Conservation (phyloP, 2,888 invertebrate genomes). For the Tachina fera region DNA sequence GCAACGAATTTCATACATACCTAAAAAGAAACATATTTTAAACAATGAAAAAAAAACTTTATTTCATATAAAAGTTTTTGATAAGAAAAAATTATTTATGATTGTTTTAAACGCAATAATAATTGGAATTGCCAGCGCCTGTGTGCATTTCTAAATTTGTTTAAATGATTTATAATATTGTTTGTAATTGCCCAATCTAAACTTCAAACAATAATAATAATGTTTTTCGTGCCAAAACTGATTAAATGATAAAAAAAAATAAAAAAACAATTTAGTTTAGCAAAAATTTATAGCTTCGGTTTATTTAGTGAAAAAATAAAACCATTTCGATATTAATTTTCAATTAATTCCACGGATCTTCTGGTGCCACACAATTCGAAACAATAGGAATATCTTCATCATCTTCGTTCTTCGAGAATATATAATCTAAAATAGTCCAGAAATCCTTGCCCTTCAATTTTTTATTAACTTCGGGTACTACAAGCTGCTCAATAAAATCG, state of each 20-base stretch:
- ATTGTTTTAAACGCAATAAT: neutral
- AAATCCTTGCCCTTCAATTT: conserved; percentile 78
- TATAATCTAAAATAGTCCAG: conserved; percentile 76
- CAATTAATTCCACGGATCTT: conserved; percentile 79
- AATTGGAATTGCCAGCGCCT: no score
- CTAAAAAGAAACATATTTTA: conserved; percentile 46
- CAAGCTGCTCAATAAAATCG: conserved; percentile 75
- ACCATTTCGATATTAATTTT: neutral
- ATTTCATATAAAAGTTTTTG: neutral
- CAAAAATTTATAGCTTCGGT: no score
- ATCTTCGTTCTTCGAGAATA: conserved; percentile 74
- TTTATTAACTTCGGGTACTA: conserved; percentile 77
- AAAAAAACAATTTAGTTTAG: no score
- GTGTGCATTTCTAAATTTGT: no score
- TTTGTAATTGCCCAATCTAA: no score
- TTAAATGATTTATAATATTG: no score
- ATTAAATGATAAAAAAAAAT: no score
- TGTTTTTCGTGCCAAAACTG: no score
- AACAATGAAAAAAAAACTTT: neutral
- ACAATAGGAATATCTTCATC: conserved; percentile 77
- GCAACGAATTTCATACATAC: conserved; percentile 35
- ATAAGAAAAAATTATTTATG: neutral
- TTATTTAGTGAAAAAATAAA: neutral
- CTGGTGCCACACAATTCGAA: conserved; percentile 76
- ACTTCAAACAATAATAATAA: no score